Evolutionary conservation across 2,113 vertebrate genomes (phyloP).

Genomic region (Piliocolobus tephrosceles): DNA sequence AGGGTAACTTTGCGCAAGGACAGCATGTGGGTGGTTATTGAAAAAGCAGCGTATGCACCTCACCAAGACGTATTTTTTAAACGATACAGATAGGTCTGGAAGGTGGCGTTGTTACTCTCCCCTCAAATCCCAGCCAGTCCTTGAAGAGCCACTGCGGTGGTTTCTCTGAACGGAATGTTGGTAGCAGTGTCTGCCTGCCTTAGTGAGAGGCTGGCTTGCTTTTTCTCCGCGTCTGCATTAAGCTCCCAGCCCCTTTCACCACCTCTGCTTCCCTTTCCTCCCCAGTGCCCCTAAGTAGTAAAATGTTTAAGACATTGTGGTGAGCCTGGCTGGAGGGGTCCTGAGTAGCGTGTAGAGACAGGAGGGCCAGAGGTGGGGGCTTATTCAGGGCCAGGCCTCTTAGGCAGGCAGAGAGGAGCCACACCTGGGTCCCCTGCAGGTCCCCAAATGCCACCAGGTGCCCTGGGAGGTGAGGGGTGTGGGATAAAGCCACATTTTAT

Average conservation of each 20-base stretch:
- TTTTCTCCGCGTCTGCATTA: fast-evolving
- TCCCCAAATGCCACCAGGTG: neutral
- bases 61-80: neutral
- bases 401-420: neutral
- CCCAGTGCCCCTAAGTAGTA: too few species aligned
- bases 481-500: neutral
- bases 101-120: neutral
- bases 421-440: neutral
- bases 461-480: neutral
- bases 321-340: neutral
- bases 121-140: neutral
- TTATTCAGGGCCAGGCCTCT: neutral
- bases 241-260: neutral
- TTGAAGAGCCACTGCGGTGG: too few species aligned
- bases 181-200: neutral
- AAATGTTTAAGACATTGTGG: neutral
- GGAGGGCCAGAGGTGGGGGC: neutral
- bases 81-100: fast-evolving
- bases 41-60: neutral
- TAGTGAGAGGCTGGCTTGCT: too few species aligned
- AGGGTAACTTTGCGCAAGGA: fast-evolving
- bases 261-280: neutral
- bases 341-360: fast-evolving
- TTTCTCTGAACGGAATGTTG: neutral
- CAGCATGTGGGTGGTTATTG: fast-evolving